Conservation (phyloP, 2,113 vertebrate genomes). For the Thalassarche chlororhynchos region DNA sequence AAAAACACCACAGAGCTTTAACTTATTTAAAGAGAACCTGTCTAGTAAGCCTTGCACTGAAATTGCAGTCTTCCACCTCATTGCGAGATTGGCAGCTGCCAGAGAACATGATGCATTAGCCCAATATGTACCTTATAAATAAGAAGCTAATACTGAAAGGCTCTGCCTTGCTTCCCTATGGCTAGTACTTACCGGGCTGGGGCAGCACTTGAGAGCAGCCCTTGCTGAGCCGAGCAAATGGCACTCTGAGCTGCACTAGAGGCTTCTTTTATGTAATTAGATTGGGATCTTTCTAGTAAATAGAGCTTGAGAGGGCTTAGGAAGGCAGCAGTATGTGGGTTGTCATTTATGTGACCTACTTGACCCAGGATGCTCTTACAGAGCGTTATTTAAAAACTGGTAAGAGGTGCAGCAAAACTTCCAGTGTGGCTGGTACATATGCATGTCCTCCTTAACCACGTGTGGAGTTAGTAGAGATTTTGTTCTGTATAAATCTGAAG, state of each 20-base stretch:
- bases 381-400: no score
- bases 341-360: not conserved
- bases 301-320: not conserved
- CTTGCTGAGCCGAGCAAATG: not conserved
- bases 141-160: rapidly evolving
- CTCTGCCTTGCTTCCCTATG: rapidly evolving
- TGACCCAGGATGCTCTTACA: not conserved
- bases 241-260: not conserved
- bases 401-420: rapidly evolving
- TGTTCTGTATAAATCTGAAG: not conserved
- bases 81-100: rapidly evolving
- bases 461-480: rapidly evolving
- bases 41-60: not conserved
- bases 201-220: not conserved
- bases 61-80: no score
- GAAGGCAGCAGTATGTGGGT: rapidly evolving
- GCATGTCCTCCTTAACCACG: rapidly evolving
- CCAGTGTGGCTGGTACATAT: rapidly evolving
- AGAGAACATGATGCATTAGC: not conserved
- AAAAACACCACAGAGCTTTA: not conserved
- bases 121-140: rapidly evolving
- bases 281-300: not conserved
- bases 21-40: not conserved
- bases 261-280: no score
- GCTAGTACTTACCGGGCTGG: not conserved